A percentile compares a stretch with the other conserved stretches of the same genome.
These are phyloP conservation scores for Portunus trituberculatus DNA, from an alignment of 1,140 invertebrate genomes.

Conservation along the genomic window DNA sequence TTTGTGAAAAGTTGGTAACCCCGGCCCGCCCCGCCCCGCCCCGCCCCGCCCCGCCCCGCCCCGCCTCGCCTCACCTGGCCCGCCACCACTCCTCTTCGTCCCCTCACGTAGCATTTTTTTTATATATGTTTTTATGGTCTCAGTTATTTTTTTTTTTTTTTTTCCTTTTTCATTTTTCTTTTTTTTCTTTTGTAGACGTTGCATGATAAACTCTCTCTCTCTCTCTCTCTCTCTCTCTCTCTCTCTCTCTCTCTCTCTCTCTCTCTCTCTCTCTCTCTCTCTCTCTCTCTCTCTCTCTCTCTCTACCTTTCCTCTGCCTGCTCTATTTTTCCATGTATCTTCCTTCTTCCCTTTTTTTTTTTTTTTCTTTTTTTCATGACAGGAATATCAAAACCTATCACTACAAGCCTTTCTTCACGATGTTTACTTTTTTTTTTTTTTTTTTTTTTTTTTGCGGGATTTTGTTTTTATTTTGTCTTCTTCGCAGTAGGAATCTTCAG, in stretches of 20 bases:
- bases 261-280: neutral
- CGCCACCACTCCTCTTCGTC: neutral
- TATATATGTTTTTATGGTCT: neutral
- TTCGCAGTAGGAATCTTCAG: no score
- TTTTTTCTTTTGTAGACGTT: neutral
- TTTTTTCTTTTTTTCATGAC: no score
- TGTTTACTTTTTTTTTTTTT: no score
- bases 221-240: no score
- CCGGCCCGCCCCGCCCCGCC: conserved; percentile 13
- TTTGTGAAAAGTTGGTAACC: conserved; percentile 75
- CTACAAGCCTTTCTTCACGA: no score
- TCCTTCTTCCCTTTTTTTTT: neutral
- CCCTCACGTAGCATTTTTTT: conserved; percentile 1
- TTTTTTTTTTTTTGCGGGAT: no score
- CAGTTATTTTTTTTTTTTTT: neutral
- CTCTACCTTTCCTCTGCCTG: neutral
- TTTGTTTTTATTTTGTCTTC: no score
- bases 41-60: neutral
- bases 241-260: no score
- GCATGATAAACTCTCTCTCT: neutral
- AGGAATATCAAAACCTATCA: no score
- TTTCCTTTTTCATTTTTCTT: neutral
- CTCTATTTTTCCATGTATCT: neutral
- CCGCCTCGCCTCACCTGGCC: neutral
- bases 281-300: conserved; percentile 13